Conservation (phyloP, 30 jellyfish, hydroid and myxozoan species). For the Pseudorhiza aurosa region DNA sequence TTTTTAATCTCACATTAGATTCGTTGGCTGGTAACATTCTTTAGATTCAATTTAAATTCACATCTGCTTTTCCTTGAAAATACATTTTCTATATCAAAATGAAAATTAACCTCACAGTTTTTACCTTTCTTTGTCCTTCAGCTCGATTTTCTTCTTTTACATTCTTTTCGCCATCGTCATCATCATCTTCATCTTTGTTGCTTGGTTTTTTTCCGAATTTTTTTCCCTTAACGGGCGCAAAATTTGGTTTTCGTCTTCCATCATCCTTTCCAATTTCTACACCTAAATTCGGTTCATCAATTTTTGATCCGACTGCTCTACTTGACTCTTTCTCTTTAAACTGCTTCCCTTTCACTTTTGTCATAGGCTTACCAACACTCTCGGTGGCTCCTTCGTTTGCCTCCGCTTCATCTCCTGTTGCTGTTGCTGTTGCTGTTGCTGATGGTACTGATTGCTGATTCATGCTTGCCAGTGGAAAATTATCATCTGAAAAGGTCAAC, state of each 20-base stretch:
- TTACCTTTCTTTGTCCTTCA: background rate
- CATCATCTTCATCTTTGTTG: background rate
- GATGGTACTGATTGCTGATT: background rate
- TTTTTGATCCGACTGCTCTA: background rate
- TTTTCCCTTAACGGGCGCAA: slow-evolving; percentile 39
- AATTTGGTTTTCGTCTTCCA: background rate
- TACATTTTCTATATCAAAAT: too few relatives aligned
- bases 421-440: slow-evolving; percentile 2
- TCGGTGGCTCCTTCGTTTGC: background rate
- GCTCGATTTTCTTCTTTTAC: background rate
- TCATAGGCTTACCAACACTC: background rate
- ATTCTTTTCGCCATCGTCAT: background rate
- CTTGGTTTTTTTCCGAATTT: background rate
- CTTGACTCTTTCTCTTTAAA: slow-evolving; percentile 28
- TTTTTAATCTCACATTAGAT: too few relatives aligned
- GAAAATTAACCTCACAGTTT: too few relatives aligned
- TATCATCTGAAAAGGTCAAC: slow-evolving; percentile 30
- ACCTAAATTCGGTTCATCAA: background rate
- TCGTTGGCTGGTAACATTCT: too few relatives aligned
- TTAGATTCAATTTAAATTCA: too few relatives aligned
- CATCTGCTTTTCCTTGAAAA: too few relatives aligned
- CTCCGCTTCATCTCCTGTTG: slow-evolving; percentile 9
- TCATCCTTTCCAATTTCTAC: slow-evolving; percentile 9
- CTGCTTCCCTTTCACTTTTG: slow-evolving; percentile 9
- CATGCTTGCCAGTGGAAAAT: slow-evolving; percentile 25